phyloP scores from a whole-genome alignment of 2,797 vertebrate species.

The Mormyrops boulengeri region DNA sequence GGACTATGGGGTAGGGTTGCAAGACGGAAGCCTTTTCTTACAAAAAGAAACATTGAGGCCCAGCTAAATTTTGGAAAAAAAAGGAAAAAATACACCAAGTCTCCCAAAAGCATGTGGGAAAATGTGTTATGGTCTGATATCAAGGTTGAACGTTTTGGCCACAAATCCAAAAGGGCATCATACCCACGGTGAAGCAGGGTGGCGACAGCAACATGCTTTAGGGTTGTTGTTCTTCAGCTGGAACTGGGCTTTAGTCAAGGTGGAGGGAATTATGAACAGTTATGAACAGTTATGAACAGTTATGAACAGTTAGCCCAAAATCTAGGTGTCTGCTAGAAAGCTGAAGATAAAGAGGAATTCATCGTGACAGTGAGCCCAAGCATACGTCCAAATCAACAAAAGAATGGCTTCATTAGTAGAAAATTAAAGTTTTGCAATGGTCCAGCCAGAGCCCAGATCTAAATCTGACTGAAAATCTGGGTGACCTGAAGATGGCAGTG shows the following conservation, averaged over 20 bases:
- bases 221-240: background rate
- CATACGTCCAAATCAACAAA: background rate
- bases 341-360: background rate
- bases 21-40: background rate
- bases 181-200: background rate
- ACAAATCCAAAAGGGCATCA: background rate
- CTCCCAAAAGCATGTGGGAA: background rate
- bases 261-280: background rate
- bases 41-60: background rate
- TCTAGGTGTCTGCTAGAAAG: background rate
- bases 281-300: too few relatives aligned
- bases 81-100: background rate
- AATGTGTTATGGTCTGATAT: background rate
- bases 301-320: background rate
- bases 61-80: background rate
- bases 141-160: background rate
- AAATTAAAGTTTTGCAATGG: too few relatives aligned
- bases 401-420: background rate
- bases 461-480: too few relatives aligned
- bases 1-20: background rate
- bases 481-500: too few relatives aligned
- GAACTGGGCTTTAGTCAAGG: background rate
- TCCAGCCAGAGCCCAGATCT: too few relatives aligned
- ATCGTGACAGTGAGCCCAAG: background rate
- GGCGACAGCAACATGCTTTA: background rate